A percentile compares a stretch with the other conserved stretches of the same genome.
These are phyloP conservation scores for Magallana angulata DNA, from an alignment of 1,140 invertebrate species.

Conservation along the genomic window DNA sequence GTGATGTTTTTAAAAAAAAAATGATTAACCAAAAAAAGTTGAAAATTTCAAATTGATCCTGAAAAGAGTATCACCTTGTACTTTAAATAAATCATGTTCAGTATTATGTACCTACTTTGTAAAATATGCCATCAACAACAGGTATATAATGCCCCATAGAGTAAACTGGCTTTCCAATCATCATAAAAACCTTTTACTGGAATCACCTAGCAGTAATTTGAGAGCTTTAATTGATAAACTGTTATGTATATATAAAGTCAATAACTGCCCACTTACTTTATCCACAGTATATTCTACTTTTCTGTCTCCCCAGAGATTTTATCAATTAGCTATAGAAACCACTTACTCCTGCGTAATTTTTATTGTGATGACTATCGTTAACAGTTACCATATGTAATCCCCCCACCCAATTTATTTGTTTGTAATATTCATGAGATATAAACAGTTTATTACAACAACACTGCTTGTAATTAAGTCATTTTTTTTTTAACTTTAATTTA, in stretches of 20 bases:
- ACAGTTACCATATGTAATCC: no score
- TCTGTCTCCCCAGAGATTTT: background rate
- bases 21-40: no score
- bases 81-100: no score
- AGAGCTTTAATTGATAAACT: background rate
- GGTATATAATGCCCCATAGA: background rate
- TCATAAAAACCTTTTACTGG: constrained; percentile 3
- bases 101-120: background rate
- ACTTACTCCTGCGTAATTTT: background rate
- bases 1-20: no score
- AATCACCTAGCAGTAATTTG: constrained; percentile 7
- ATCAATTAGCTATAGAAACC: background rate
- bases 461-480: background rate
- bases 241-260: background rate
- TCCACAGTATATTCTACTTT: background rate
- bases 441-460: no score
- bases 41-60: no score
- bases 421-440: no score
- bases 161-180: background rate
- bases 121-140: background rate
- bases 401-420: no score
- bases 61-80: no score
- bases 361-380: background rate
- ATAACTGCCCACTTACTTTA: background rate
- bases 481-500: background rate